Evolutionary conservation across 1,140 invertebrate species (phyloP).

Genomic region (Drosophila ogumai): DNA sequence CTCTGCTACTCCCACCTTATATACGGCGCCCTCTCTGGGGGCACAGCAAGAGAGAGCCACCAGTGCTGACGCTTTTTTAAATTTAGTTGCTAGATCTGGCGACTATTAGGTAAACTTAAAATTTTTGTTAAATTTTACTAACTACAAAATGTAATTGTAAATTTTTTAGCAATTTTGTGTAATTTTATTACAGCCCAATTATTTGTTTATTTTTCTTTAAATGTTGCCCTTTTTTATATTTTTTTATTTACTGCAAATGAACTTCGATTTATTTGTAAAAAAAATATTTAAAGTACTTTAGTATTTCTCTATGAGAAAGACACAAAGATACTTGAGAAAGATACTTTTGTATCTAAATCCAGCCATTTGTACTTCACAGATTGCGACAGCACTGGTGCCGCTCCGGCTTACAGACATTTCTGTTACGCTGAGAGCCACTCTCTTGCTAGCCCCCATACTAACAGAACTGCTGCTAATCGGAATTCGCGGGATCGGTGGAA

Average conservation of each 20-base stretch:
- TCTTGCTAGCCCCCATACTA: neutral
- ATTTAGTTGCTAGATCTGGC: neutral
- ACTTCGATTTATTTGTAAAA: neutral
- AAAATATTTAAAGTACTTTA: too few relatives aligned
- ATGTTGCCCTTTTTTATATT: neutral
- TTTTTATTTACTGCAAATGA: neutral
- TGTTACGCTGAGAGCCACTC: slow-evolving; percentile 1
- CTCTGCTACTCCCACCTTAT: slow-evolving; percentile 7
- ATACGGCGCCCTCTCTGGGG: slow-evolving; percentile 36
- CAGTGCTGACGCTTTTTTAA: neutral
- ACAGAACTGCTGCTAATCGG: slow-evolving; percentile 11
- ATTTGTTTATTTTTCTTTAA: neutral
- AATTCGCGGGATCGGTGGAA: slow-evolving; percentile 2
- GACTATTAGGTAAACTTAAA: too few relatives aligned
- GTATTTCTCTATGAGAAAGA: too few relatives aligned
- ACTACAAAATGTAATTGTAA: too few relatives aligned
- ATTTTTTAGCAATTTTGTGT: neutral
- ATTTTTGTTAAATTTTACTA: neutral
- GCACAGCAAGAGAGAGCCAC: slow-evolving; percentile 50
- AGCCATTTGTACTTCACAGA: neutral
- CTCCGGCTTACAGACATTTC: slow-evolving; percentile 13
- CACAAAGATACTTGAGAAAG: too few relatives aligned
- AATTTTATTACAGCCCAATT: neutral
- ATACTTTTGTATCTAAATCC: too few relatives aligned
- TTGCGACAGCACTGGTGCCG: slow-evolving; percentile 5